Base-by-base conservation (phyloP, 2,797 vertebrate species). In the Kryptolebias ocellatus region DNA sequence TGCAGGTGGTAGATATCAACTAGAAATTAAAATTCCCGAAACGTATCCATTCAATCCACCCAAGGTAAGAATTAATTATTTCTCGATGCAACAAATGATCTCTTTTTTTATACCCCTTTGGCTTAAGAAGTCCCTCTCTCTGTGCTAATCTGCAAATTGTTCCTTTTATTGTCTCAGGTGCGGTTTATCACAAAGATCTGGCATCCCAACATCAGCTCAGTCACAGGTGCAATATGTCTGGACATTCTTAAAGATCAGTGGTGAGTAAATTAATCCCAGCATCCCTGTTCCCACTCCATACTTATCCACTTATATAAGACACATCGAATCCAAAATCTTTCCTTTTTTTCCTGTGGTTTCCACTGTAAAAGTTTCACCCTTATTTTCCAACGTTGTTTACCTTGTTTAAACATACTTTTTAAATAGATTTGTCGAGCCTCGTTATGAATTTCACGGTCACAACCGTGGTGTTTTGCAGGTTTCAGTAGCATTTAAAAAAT, bases 1-100 rank as follows among this genome's bases (percentile, higher is more conserved):
- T 45, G 14, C 89, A 99, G 98, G 97, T 78, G 98, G 98, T 91
- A 95, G 97, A 92, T 99, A 96, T 90, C 97, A 99, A 79, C 94
- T 99, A 96, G 98, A 99, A 94, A 99, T 99, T 79, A 99, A 99
- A 96, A 98, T 99, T 92, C 97, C 98, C 93, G 97, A 99, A 95
- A 99, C 98, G 16, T 99, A 99, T 95, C 98, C 97, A 5, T 99
- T 99, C 94, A 99, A 99, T 93, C 98, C 98, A 67, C 98, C 98
- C 76, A 99, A 99, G 97, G 98, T 98, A 95, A 62, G 86, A 12
- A 50, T 62, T 62, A 0, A 47, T 66, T 39, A 24, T 34, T 20
- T 66, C 1, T 51, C 60, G 1, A 3, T 63, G 10, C 15, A 18
- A 8, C 45, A 44, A 20, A 52, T 20, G n/a, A 55, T 14, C 44